A percentile compares a stretch with the other conserved stretches of the same genome.
Conservation (phyloP, 1,140 invertebrate genomes). For the Diploscapter pachys region DNA sequence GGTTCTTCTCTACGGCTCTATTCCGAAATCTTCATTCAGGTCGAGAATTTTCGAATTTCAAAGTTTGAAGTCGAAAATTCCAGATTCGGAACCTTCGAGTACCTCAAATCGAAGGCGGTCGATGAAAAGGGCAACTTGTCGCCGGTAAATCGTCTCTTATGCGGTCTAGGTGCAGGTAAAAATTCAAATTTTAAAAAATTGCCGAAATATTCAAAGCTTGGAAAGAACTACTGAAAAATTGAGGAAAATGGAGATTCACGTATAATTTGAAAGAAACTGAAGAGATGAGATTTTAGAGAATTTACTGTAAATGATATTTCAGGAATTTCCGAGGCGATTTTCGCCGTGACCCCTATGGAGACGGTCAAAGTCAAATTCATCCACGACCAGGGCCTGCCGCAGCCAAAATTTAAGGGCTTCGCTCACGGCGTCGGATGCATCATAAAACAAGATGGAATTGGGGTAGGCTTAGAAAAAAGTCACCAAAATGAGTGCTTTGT, state of each 20-base stretch:
- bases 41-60: neutral
- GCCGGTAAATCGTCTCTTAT: conserved; percentile 73
- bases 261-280: too few relatives aligned
- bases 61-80: conserved; percentile 31
- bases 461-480: conserved; percentile 34
- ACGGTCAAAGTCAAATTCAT: conserved; percentile 99
- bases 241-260: too few relatives aligned
- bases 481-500: neutral
- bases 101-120: conserved; percentile 75
- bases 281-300: too few relatives aligned
- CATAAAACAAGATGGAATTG: conserved; percentile 74
- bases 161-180: conserved; percentile 84
- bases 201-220: too few relatives aligned
- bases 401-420: conserved; percentile 87
- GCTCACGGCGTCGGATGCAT: conserved; percentile 86
- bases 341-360: conserved; percentile 98
- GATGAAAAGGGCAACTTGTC: conserved; percentile 78
- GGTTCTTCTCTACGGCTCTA: conserved; percentile 76
- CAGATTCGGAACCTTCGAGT: conserved; percentile 96
- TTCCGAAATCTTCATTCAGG: conserved; percentile 52
- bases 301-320: neutral
- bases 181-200: too few relatives aligned
- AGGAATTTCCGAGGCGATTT: conserved; percentile 79
- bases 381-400: conserved; percentile 80
- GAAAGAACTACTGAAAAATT: too few relatives aligned